A percentile compares a stretch with the other conserved stretches of the same genome.
Evolutionary conservation across 2,113 vertebrate genomes (phyloP).

Genomic region (Aythya baeri): DNA sequence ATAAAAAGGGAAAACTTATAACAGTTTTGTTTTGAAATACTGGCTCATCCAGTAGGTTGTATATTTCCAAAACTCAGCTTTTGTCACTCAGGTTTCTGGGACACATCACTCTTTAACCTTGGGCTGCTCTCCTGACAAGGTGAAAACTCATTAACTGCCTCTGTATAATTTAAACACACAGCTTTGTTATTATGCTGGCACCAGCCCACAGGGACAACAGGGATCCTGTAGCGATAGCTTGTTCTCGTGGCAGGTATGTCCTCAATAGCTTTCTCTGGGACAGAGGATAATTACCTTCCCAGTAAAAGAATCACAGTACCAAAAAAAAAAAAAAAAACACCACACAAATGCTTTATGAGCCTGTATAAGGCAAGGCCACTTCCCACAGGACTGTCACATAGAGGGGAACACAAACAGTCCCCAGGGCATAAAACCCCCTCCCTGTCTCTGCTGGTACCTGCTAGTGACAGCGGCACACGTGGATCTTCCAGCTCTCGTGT

Average conservation of each 20-base stretch:
- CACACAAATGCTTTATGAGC: not conserved
- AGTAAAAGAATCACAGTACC: conserved; percentile 8
- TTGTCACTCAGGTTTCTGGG: conserved; percentile 25
- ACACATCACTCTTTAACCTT: conserved; percentile 16
- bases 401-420: not conserved
- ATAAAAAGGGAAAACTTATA: conserved; percentile 25
- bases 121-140: conserved; percentile 18
- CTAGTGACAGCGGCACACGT: not conserved
- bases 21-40: conserved; percentile 23
- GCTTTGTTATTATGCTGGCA: conserved; percentile 16
- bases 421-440: not conserved
- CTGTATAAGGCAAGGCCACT: not conserved
- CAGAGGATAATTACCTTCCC: conserved; percentile 28
- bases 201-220: not conserved
- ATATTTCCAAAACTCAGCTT: conserved; percentile 40
- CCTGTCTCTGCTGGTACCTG: not conserved
- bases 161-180: conserved; percentile 4
- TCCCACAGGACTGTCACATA: not conserved
- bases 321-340: not conserved
- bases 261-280: conserved; percentile 55
- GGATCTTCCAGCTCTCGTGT: not conserved
- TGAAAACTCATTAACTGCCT: conserved; percentile 20
- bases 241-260: not conserved
- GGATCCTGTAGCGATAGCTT: not conserved
- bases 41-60: not conserved